Percentiles rank a stretch among this genome's conserved stretches.
Evolutionary conservation across 1,140 invertebrate genomes (phyloP).

Genomic region (Pseudomyrmex flavicornis): DNA sequence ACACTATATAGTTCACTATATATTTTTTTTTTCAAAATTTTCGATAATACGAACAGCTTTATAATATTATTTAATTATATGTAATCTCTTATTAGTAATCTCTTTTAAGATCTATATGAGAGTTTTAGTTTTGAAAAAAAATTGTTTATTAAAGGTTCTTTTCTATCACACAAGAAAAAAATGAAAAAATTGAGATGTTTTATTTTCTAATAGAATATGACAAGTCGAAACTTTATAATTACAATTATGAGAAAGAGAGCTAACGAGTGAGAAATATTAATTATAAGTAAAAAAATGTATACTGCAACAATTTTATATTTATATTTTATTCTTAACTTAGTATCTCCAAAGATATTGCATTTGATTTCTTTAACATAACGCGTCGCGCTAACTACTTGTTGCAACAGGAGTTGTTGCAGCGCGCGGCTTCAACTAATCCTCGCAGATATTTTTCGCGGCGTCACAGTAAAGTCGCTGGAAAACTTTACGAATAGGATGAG

Average conservation of each 20-base stretch:
- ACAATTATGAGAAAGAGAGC: no score
- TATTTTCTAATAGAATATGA: no score
- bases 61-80: no score
- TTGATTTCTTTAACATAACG: not conserved
- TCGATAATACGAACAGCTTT: slow-evolving; percentile 1
- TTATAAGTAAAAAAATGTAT: no score
- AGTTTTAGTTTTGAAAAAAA: not conserved
- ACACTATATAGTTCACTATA: not conserved
- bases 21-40: slow-evolving; percentile 14
- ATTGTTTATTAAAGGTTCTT: no score
- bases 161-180: no score
- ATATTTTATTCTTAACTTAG: not conserved
- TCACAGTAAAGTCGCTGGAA: slow-evolving; percentile 33
- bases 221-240: no score
- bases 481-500: slow-evolving; percentile 44
- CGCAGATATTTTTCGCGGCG: slow-evolving; percentile 43
- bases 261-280: no score
- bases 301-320: no score
- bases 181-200: no score
- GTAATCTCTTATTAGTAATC: not conserved
- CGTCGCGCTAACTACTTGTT: slow-evolving; percentile 53
- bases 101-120: not conserved
- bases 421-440: slow-evolving; percentile 26
- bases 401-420: slow-evolving; percentile 30
- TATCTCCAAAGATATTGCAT: slow-evolving; percentile 14